Conservation (phyloP, 2,888 invertebrate species). For the Molorchus minor region DNA sequence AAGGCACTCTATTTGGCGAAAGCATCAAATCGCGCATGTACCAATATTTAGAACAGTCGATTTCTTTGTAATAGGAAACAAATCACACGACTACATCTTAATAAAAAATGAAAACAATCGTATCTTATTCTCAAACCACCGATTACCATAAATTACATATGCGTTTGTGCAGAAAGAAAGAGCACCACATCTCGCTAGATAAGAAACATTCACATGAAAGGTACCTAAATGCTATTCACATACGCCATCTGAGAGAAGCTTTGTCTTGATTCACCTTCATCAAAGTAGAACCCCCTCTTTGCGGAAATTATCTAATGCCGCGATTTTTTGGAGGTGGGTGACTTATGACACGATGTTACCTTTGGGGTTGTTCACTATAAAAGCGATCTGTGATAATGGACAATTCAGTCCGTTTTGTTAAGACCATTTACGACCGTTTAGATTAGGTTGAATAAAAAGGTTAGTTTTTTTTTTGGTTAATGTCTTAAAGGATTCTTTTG, state of each 20-base stretch:
- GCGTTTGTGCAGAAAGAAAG: too few relatives aligned
- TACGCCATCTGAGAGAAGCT: too few relatives aligned
- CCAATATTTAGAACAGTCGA: too few relatives aligned
- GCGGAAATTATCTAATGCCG: conserved; percentile 29
- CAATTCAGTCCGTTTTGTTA: conserved; percentile 21
- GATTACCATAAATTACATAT: too few relatives aligned
- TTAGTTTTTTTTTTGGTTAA: conserved; percentile 9
- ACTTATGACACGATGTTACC: conserved; percentile 29
- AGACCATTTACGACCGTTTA: neutral
- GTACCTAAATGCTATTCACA: too few relatives aligned
- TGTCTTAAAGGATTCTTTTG: neutral
- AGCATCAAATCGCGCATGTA: too few relatives aligned
- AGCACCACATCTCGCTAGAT: too few relatives aligned
- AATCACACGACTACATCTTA: too few relatives aligned
- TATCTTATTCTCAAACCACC: too few relatives aligned
- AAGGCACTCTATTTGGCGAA: too few relatives aligned
- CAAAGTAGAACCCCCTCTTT: conserved; percentile 21
- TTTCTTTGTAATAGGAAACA: too few relatives aligned
- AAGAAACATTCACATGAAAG: conserved; percentile 1
- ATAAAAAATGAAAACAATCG: too few relatives aligned
- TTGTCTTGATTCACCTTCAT: conserved; percentile 23
- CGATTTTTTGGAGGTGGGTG: conserved; percentile 37
- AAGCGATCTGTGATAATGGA: conserved; percentile 29
- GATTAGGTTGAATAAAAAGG: neutral
- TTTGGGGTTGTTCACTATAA: conserved; percentile 36